Percentiles rank a stretch among this genome's conserved stretches.
Evolutionary conservation across 2,888 invertebrate species (phyloP).

Genomic region (Meta bourneti): DNA sequence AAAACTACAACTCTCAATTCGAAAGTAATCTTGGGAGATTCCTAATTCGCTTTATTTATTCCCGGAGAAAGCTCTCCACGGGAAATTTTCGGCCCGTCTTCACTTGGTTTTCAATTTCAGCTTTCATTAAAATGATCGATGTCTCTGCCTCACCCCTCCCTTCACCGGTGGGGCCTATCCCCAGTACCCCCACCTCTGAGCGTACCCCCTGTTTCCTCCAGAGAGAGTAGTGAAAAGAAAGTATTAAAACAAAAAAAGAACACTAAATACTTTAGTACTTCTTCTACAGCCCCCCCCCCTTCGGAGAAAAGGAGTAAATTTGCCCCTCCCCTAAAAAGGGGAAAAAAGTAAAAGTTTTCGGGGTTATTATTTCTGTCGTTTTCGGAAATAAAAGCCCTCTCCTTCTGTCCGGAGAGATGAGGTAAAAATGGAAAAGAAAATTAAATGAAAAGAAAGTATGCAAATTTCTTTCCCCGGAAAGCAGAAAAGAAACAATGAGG

Average conservation of each 20-base stretch:
- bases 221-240: background rate
- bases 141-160: background rate
- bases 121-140: slow-evolving; percentile 68
- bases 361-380: slow-evolving; percentile 60
- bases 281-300: background rate
- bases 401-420: background rate
- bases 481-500: slow-evolving; percentile 7
- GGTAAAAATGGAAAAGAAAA: slow-evolving; percentile 49
- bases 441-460: slow-evolving; percentile 57
- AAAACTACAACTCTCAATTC: slow-evolving; percentile 46
- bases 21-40: slow-evolving; percentile 54
- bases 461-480: slow-evolving; percentile 42
- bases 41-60: slow-evolving; percentile 64
- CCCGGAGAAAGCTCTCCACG: background rate
- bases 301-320: background rate
- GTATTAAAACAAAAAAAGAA: slow-evolving; percentile 22
- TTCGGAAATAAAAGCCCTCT: slow-evolving; percentile 7
- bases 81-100: slow-evolving; percentile 31
- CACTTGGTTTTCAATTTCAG: slow-evolving; percentile 56
- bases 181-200: no score
- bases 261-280: slow-evolving; percentile 46
- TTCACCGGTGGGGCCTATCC: slow-evolving; percentile 19
- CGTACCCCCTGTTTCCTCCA: background rate
- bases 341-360: slow-evolving; percentile 34
- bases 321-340: background rate